A percentile compares a stretch with the other conserved stretches of the same genome.
Evolutionary conservation across 2,888 invertebrate genomes (phyloP).

Genomic region (Andrena fulva): DNA sequence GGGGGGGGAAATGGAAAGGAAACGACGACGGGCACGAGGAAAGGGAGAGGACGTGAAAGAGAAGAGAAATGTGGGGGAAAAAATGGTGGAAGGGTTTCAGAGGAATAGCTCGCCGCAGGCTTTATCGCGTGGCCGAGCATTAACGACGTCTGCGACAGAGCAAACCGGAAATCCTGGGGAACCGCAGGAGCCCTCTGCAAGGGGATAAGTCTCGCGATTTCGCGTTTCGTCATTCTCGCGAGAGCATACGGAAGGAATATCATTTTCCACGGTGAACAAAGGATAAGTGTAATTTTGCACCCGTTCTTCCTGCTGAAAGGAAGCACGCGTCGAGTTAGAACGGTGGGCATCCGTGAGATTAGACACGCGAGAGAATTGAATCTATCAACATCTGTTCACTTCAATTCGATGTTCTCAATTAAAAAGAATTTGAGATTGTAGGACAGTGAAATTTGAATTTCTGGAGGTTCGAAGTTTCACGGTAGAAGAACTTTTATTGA

Average conservation of each 20-base stretch:
- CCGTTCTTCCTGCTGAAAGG: background rate
- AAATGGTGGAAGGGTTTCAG: conserved; percentile 39
- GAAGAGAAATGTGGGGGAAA: conserved; percentile 17
- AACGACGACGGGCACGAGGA: background rate
- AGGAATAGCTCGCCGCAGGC: conserved; percentile 45
- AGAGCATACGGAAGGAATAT: conserved; percentile 15
- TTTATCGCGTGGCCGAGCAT: conserved; percentile 62
- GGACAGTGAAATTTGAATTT: too few relatives aligned
- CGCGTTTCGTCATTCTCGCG: conserved; percentile 40
- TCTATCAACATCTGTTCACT: too few relatives aligned
- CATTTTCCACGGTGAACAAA: conserved; percentile 37
- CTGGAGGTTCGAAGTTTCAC: too few relatives aligned
- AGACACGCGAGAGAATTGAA: background rate
- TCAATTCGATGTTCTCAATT: too few relatives aligned
- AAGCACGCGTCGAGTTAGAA: background rate
- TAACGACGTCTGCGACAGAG: conserved; percentile 56
- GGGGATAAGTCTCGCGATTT: conserved; percentile 51
- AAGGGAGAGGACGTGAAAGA: background rate
- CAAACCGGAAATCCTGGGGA: conserved; percentile 57
- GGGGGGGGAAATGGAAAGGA: background rate
- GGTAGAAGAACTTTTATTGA: too few relatives aligned
- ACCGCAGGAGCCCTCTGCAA: conserved; percentile 40
- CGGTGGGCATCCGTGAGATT: background rate
- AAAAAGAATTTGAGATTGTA: too few relatives aligned
- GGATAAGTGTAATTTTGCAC: conserved; percentile 28